A percentile compares a stretch with the other conserved stretches of the same genome.
Evolutionary conservation across 2,797 vertebrate species (phyloP).

Genomic region (Malurus splendens): DNA sequence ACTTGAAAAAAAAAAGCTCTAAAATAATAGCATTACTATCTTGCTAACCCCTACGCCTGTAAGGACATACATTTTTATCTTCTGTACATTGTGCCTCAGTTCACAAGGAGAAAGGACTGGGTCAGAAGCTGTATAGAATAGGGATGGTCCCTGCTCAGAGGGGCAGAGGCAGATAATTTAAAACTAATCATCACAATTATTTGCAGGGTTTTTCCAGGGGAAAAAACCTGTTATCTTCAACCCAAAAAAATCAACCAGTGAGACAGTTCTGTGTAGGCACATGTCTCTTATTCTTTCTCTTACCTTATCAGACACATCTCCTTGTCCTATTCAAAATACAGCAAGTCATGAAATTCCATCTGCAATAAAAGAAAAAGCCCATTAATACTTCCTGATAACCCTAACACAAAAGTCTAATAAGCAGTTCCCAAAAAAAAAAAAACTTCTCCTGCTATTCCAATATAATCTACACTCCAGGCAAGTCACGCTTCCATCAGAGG

Average conservation of each 20-base stretch:
- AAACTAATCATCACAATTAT: background rate
- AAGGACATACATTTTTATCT: background rate
- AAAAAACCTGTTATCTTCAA: background rate
- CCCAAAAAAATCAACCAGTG: background rate
- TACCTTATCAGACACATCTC: conserved; percentile 56
- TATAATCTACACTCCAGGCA: background rate
- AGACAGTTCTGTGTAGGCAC: background rate
- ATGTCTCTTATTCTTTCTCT: conserved; percentile 4
- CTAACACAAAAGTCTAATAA: background rate
- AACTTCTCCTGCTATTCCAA: background rate
- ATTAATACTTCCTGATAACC: conserved; percentile 10
- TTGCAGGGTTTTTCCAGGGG: background rate
- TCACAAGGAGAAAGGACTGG: background rate
- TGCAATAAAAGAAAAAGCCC: conserved; percentile 31
- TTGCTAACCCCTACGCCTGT: background rate
- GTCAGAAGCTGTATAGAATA: background rate
- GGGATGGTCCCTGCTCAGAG: background rate
- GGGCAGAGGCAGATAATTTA: background rate
- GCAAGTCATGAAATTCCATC: conserved; percentile 46
- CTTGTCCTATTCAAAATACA: conserved; percentile 38
- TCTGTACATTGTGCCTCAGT: background rate
- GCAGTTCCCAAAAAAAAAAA: background rate
- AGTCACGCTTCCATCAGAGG: rapidly evolving
- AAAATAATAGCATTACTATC: background rate
- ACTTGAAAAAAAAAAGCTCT: background rate